These are phyloP conservation scores for Himantopus leucocephalus DNA, from an alignment of 2,113 vertebrate species.

Conservation along the genomic window DNA sequence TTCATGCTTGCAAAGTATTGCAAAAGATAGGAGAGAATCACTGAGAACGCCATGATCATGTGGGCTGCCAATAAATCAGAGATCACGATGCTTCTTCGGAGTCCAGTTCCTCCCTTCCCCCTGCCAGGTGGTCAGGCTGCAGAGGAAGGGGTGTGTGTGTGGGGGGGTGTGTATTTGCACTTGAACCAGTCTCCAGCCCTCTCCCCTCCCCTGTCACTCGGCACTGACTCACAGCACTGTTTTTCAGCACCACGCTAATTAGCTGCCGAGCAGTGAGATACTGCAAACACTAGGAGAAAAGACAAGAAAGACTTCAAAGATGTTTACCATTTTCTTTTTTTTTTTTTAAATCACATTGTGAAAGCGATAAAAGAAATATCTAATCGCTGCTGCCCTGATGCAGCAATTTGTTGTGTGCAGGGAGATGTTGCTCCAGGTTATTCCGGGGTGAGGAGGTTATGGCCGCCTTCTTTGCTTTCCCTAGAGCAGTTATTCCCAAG, in stretches of 20 bases:
- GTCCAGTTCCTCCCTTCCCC: neutral
- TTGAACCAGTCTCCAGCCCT: neutral
- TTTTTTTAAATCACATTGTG: neutral
- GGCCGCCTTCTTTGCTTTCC: neutral
- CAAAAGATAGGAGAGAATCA: neutral
- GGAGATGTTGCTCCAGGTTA: neutral
- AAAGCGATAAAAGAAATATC: neutral
- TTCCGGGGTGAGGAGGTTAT: neutral
- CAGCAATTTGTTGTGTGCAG: neutral
- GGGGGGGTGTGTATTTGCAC: too few species aligned
- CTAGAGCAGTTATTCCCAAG: neutral
- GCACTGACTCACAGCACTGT: neutral
- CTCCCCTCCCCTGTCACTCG: neutral
- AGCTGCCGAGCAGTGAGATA: neutral
- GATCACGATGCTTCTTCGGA: neutral
- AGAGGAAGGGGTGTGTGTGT: neutral
- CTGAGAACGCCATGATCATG: neutral
- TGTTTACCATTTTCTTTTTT: neutral
- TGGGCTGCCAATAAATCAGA: neutral
- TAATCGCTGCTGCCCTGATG: neutral
- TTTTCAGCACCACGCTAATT: slow-evolving; percentile 1
- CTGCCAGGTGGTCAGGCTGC: neutral
- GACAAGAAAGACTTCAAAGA: slow-evolving; percentile 16
- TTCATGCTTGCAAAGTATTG: slow-evolving; percentile 10
- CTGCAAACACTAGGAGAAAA: neutral